Evolutionary conservation across 2,113 vertebrate genomes (phyloP).

Genomic region (Cheirogaleus medius): DNA sequence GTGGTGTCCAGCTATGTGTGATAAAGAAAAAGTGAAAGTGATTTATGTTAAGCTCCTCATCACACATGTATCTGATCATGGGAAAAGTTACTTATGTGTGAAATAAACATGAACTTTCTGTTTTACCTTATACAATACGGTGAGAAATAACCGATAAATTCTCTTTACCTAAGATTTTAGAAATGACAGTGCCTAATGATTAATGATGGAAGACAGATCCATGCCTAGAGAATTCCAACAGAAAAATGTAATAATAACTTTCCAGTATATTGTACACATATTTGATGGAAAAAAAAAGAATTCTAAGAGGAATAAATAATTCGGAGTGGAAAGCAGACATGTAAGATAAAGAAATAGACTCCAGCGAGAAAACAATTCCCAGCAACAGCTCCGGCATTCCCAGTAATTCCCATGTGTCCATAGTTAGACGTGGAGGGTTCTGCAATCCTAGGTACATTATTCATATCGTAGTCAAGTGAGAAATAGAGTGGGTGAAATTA

Average conservation of each 20-base stretch:
- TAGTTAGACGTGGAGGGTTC: neutral
- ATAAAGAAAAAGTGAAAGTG: neutral
- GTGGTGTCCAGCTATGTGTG: accelerated
- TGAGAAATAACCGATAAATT: neutral
- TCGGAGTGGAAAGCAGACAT: neutral
- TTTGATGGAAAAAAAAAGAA: neutral
- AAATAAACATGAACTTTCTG: neutral
- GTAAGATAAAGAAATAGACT: neutral
- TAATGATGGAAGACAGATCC: neutral
- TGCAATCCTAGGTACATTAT: neutral
- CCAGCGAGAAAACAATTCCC: neutral
- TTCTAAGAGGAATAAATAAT: neutral
- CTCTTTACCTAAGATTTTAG: neutral
- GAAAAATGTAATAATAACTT: neutral
- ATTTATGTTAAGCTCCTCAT: neutral
- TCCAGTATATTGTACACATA: neutral
- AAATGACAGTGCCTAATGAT: neutral
- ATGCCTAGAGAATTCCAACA: neutral
- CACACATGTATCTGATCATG: neutral
- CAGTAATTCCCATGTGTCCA: neutral
- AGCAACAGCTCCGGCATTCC: neutral
- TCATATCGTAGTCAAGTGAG: neutral
- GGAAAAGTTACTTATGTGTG: neutral
- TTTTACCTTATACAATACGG: neutral
- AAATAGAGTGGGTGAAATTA: neutral